phyloP scores from a whole-genome alignment of 2,888 invertebrate species.

The Eulithis testata region DNA sequence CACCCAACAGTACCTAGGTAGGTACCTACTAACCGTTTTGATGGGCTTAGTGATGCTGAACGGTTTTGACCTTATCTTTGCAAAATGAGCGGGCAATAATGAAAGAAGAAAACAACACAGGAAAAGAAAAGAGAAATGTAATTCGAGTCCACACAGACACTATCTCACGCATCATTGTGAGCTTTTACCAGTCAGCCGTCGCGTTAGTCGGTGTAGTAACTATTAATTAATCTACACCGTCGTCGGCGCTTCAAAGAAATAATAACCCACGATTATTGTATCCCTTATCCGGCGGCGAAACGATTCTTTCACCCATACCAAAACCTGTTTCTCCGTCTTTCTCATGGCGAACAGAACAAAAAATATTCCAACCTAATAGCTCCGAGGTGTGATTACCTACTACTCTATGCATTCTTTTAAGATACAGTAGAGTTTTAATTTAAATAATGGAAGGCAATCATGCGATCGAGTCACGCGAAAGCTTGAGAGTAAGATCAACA shows the following conservation, averaged over 20 bases:
- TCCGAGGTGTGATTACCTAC: conserved; percentile 77
- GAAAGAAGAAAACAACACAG: conserved; percentile 8
- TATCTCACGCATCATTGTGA: conserved; percentile 44
- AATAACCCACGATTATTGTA: conserved; percentile 77
- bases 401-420: conserved; percentile 52
- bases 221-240: conserved; percentile 40
- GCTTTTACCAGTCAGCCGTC: conserved; percentile 23
- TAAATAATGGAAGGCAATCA: conserved; percentile 42
- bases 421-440: conserved; percentile 39
- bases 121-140: conserved; percentile 8
- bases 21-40: too few relatives aligned
- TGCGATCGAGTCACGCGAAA: conserved; percentile 38
- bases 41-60: too few relatives aligned
- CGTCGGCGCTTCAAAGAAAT: conserved; percentile 75
- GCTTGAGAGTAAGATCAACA: conserved; percentile 30
- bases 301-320: conserved; percentile 66
- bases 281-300: conserved; percentile 68
- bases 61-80: too few relatives aligned
- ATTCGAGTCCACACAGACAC: conserved; percentile 42
- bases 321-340: conserved; percentile 72
- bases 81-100: too few relatives aligned
- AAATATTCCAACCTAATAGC: conserved; percentile 76
- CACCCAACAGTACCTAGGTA: too few relatives aligned
- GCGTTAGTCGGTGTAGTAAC: conserved; percentile 12
- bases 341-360: conserved; percentile 68